Base-by-base conservation (phyloP, 1,140 invertebrate species). In the Orussus abietinus region DNA sequence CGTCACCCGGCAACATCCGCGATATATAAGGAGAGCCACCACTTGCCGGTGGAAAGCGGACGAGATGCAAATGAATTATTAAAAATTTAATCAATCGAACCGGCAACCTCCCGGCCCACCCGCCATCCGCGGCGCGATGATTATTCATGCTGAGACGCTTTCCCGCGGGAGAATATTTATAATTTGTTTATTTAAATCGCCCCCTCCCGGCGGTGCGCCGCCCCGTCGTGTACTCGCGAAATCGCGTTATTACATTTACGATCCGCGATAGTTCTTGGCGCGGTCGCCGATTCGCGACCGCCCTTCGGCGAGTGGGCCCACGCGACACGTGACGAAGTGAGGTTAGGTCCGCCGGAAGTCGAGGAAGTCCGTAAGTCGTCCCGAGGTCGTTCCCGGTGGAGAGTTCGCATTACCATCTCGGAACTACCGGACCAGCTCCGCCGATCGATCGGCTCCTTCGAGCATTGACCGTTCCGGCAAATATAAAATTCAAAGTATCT, bases 1-100 rank as follows among this genome's bases (percentile, higher is more conserved):
- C n/a, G n/a, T n/a, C n/a, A n/a, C n/a, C n/a, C n/a, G n/a, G n/a
- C n/a, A n/a, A n/a, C n/a, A n/a, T n/a, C n/a, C n/a, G 22, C n/a
- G 22, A n/a, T 25, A 25, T 25, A 25, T 25, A 25, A n/a, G n/a
- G 22, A 25, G 22, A n/a, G 52, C n/a, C n/a, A n/a, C n/a, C n/a
- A n/a, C n/a, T n/a, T n/a, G n/a, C n/a, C 21, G 46, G 49, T 50
- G 47, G 47, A 52, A 59, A 51, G 51, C 53, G 57, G 59, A 50
- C 49, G 57, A 69, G n/a, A 70, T 70, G 66, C 65, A 72, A 72
- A 72, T 72, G 65, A 69, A 71, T 69, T 70, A 68, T 68, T 66
- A 69, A 72, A 69, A 72, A 71, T 72, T 69, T 67, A 71, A 72
- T 72, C 68, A 72, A 72, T 69, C 66, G 63, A 60, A 72, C 71